Conservation (phyloP, 2,113 vertebrate species). For the Tympanuchus pallidicinctus region DNA sequence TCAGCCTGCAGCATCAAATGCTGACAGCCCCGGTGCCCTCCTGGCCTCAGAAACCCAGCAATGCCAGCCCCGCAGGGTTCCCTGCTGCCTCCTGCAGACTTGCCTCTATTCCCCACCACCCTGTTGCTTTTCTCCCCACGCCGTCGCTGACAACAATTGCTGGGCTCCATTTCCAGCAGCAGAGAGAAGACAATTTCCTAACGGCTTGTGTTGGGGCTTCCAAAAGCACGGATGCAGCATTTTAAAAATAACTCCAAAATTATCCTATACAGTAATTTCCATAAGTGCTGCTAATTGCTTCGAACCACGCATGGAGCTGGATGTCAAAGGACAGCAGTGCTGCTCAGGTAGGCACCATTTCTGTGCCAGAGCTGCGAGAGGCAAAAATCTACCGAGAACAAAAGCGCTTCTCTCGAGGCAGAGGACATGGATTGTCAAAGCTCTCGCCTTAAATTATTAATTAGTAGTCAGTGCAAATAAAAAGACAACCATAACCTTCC, state of each 20-base stretch:
- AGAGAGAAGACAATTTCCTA: not conserved
- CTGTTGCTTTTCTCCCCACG: not conserved
- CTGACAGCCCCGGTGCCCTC: too few relatives aligned
- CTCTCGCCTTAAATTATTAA: slow-evolving; percentile 30
- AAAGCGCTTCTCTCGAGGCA: slow-evolving; percentile 12
- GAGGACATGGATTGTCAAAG: not conserved
- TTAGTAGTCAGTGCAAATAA: slow-evolving; percentile 36
- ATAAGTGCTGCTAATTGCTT: not conserved
- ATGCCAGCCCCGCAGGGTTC: not conserved
- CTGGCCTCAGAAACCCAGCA: too few relatives aligned
- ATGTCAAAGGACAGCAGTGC: not conserved
- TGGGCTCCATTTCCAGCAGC: not conserved
- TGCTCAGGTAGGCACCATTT: not conserved
- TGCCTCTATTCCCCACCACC: not conserved
- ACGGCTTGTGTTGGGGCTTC: not conserved
- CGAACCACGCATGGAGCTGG: not conserved
- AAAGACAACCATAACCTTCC: not conserved
- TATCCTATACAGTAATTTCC: not conserved
- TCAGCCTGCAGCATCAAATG: too few relatives aligned
- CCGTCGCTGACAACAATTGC: accelerated
- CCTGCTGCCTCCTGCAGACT: not conserved
- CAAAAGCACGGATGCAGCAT: accelerated
- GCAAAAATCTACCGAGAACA: not conserved
- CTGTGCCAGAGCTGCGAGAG: not conserved
- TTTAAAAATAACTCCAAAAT: not conserved